Percentiles rank a stretch among this genome's conserved stretches.
phyloP scores from a whole-genome alignment of 2,888 invertebrate genomes.

The Amiota communis region DNA sequence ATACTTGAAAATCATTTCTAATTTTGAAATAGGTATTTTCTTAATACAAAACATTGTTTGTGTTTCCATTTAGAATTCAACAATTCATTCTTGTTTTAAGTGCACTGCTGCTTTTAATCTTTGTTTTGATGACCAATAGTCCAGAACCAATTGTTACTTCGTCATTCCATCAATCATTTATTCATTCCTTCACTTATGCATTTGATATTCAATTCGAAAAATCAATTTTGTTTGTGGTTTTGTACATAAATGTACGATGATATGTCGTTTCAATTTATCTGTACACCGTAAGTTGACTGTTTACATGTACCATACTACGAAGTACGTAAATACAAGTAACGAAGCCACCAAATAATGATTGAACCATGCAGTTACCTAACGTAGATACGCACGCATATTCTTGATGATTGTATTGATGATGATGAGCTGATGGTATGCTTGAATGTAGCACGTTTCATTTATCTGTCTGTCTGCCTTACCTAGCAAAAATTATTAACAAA shows the following conservation, averaged over 20 bases:
- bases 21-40: no score
- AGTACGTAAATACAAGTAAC: neutral
- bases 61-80: no score
- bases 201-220: conserved; percentile 19
- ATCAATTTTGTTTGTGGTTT: conserved; percentile 34
- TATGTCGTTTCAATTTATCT: neutral
- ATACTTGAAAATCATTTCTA: no score
- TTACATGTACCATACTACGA: conserved; percentile 11
- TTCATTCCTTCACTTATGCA: no score
- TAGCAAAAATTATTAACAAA: conserved; percentile 26
- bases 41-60: no score
- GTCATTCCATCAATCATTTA: no score
- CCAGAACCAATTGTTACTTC: no score
- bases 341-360: neutral
- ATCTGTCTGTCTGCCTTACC: neutral
- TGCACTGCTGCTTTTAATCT: no score
- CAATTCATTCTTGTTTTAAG: neutral
- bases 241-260: neutral
- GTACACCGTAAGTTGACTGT: conserved; percentile 22
- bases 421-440: conserved; percentile 24
- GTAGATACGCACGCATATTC: no score
- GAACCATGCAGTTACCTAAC: no score
- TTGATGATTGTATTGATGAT: no score
- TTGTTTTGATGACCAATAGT: no score
- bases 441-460: conserved; percentile 16